These are phyloP conservation scores for Sphinx pinastri DNA, from an alignment of 2,888 invertebrate species.

Conservation along the genomic window DNA sequence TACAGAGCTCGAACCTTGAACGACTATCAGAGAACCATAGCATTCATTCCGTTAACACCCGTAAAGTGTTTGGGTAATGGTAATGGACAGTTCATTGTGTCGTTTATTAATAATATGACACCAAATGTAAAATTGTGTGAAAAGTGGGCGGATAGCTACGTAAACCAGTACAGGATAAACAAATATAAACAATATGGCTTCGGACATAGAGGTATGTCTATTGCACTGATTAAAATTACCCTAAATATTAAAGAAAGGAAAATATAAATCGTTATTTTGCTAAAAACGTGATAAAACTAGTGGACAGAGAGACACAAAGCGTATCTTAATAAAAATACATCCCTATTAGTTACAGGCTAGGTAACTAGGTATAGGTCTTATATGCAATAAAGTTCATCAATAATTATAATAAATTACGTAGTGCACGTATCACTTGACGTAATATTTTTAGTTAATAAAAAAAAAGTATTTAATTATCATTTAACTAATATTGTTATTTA, in stretches of 20 bases:
- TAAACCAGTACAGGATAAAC: conserved; percentile 33
- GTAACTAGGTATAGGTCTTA: too few relatives aligned
- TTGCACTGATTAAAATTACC: too few relatives aligned
- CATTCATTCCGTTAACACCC: conserved; percentile 48
- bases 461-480: too few relatives aligned
- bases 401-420: too few relatives aligned
- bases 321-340: too few relatives aligned
- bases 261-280: background rate
- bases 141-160: conserved; percentile 49
- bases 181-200: conserved; percentile 34
- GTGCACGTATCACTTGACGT: too few relatives aligned
- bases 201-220: conserved; percentile 40
- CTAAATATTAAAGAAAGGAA: background rate
- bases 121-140: conserved; percentile 46
- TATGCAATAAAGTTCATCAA: too few relatives aligned
- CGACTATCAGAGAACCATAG: conserved; percentile 39
- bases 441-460: background rate
- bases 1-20: conserved; percentile 38
- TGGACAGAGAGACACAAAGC: too few relatives aligned
- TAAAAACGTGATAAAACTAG: too few relatives aligned
- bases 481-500: too few relatives aligned
- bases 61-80: conserved; percentile 44
- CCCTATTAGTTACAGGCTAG: too few relatives aligned
- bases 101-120: conserved; percentile 36
- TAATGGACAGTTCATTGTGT: conserved; percentile 32